Evolutionary conservation across 1,140 invertebrate species (phyloP).

Genomic region (Solenopsis fugax): DNA sequence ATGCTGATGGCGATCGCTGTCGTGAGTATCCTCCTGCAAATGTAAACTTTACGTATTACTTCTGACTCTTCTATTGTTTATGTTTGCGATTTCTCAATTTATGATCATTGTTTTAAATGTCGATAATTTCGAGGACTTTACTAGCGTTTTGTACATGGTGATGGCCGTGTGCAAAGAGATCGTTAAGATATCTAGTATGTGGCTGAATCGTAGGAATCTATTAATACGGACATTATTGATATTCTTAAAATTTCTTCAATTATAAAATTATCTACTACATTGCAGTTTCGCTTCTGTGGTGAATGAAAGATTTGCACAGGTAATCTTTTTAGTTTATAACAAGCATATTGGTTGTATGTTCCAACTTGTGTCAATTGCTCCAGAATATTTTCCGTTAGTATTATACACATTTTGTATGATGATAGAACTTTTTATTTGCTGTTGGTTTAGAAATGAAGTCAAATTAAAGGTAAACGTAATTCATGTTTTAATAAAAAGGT

Average conservation of each 20-base stretch:
- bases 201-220: slow-evolving; percentile 12
- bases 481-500: not conserved
- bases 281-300: slow-evolving; percentile 54
- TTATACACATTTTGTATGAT: slow-evolving; percentile 63
- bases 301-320: slow-evolving; percentile 57
- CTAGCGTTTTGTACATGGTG: slow-evolving; percentile 69
- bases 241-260: not conserved
- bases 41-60: not conserved
- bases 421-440: slow-evolving; percentile 85
- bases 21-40: slow-evolving; percentile 12
- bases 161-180: slow-evolving; percentile 48
- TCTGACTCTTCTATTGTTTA: not conserved
- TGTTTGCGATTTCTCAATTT: slow-evolving; percentile 3
- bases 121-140: slow-evolving; percentile 56
- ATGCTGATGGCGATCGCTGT: slow-evolving; percentile 42
- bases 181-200: slow-evolving; percentile 58
- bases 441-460: slow-evolving; percentile 88
- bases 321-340: slow-evolving; percentile 67
- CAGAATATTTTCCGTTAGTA: slow-evolving; percentile 57
- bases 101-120: slow-evolving; percentile 39
- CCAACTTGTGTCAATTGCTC: slow-evolving; percentile 60
- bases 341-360: slow-evolving; percentile 62
- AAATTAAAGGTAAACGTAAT: slow-evolving; percentile 68
- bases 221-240: slow-evolving; percentile 51
- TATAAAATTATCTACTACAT: not conserved